Evolutionary conservation across 2,888 invertebrate genomes (phyloP).

Genomic region (Lepidonotus clava): DNA sequence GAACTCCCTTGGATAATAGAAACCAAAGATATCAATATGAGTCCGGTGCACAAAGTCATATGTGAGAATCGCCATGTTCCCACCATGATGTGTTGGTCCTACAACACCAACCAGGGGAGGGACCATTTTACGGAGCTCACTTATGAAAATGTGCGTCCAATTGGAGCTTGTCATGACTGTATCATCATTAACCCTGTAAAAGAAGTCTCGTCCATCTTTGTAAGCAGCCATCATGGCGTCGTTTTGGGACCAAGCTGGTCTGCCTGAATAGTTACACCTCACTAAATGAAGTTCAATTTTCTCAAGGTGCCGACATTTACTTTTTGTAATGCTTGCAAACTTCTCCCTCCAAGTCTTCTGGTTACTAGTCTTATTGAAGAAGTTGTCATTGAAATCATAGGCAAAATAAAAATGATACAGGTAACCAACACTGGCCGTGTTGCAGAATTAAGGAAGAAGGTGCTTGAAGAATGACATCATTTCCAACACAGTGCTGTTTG

Average conservation of each 20-base stretch:
- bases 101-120: constrained; percentile 53
- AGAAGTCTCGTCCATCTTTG: constrained; percentile 62
- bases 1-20: constrained; percentile 50
- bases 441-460: constrained; percentile 63
- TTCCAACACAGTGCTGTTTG: background rate
- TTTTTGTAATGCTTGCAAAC: constrained; percentile 34
- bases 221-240: constrained; percentile 67
- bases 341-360: background rate
- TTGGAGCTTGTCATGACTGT: constrained; percentile 43
- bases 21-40: constrained; percentile 55
- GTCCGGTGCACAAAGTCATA: constrained; percentile 56
- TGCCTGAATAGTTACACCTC: constrained; percentile 59
- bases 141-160: constrained; percentile 61
- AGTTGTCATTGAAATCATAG: constrained; percentile 60
- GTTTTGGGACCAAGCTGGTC: constrained; percentile 67
- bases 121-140: background rate
- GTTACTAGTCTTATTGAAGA: constrained; percentile 40
- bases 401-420: constrained; percentile 63
- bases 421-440: constrained; percentile 59
- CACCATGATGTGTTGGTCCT: constrained; percentile 39
- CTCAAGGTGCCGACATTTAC: constrained; percentile 16
- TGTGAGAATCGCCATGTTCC: constrained; percentile 48
- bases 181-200: constrained; percentile 65
- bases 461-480: constrained; percentile 53
- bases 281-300: constrained; percentile 58